Conservation (phyloP, 2,888 invertebrate genomes). For the Tinea semifulvella region DNA sequence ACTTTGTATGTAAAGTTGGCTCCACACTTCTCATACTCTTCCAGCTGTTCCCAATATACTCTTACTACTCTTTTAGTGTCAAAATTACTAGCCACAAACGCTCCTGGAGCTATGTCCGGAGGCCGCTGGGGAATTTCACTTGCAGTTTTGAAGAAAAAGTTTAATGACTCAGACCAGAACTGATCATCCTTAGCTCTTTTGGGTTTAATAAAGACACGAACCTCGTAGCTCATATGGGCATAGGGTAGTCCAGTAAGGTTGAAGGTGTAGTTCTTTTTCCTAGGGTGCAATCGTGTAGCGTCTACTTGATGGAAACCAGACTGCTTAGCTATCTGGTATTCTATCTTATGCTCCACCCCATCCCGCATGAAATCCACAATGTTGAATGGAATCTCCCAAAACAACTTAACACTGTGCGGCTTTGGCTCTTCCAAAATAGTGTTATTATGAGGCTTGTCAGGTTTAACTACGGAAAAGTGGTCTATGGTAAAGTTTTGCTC, state of each 20-base stretch:
- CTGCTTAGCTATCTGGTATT: slow-evolving; percentile 54
- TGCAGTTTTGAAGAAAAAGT: slow-evolving; percentile 68
- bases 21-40: slow-evolving; percentile 75
- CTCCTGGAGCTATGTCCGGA: slow-evolving; percentile 76
- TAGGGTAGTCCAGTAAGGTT: slow-evolving; percentile 67
- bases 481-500: slow-evolving; percentile 62
- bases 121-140: slow-evolving; percentile 70
- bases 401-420: slow-evolving; percentile 43
- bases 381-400: slow-evolving; percentile 45
- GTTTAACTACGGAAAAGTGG: slow-evolving; percentile 62
- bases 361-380: slow-evolving; percentile 39
- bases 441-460: slow-evolving; percentile 36
- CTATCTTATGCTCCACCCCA: slow-evolving; percentile 49
- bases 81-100: slow-evolving; percentile 71
- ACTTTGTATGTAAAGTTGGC: slow-evolving; percentile 76
- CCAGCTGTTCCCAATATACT: slow-evolving; percentile 83
- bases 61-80: slow-evolving; percentile 65
- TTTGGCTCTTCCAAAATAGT: slow-evolving; percentile 28
- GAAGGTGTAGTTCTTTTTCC: slow-evolving; percentile 42
- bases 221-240: slow-evolving; percentile 75
- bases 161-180: slow-evolving; percentile 76
- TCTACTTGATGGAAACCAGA: slow-evolving; percentile 49
- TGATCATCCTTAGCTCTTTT: slow-evolving; percentile 58
- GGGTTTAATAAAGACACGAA: slow-evolving; percentile 74
- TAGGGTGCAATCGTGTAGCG: slow-evolving; percentile 34